Evolutionary conservation across 1,140 invertebrate genomes (phyloP).

Genomic region (Ceratina calcarata): DNA sequence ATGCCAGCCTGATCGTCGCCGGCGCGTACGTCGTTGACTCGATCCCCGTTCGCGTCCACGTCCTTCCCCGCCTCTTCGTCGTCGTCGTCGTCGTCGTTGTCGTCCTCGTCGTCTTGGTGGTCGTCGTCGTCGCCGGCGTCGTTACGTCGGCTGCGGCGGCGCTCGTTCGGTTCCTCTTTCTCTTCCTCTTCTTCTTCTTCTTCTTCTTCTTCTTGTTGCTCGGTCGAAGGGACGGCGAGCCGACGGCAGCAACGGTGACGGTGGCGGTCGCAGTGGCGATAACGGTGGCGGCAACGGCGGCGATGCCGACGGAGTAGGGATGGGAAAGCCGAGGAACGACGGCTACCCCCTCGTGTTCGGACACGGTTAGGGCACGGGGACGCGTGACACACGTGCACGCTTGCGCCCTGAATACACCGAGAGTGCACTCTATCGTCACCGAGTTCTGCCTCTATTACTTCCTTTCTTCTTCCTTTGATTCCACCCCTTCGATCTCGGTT

Average conservation of each 20-base stretch:
- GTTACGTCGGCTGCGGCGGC: conserved; percentile 52
- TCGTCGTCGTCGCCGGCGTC: conserved; percentile 57
- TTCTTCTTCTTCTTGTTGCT: too few species aligned
- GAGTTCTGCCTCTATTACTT: conserved; percentile 42
- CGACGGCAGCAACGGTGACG: conserved; percentile 42
- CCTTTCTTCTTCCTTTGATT: conserved; percentile 15
- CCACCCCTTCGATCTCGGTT: conserved; percentile 3
- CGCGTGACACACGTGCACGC: conserved; percentile 72
- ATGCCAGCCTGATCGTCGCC: background rate
- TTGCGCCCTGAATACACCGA: conserved; percentile 63
- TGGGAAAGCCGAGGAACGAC: conserved; percentile 60
- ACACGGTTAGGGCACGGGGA: conserved; percentile 67
- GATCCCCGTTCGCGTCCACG: conserved; percentile 2
- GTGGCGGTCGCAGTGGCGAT: conserved; percentile 42
- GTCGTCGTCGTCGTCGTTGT: conserved; percentile 21
- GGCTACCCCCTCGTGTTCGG: conserved; percentile 63
- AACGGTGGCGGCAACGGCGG: conserved; percentile 52
- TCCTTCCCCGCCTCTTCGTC: conserved; percentile 23
- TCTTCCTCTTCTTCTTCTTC: too few species aligned
- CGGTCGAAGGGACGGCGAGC: conserved; percentile 51
- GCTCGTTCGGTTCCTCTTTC: conserved; percentile 26
- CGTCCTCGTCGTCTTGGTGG: conserved; percentile 36
- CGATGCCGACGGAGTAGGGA: conserved; percentile 56
- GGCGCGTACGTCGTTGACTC: background rate
- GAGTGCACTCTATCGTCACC: conserved; percentile 65